These are phyloP conservation scores for Ophion slaviceki DNA, from an alignment of 2,888 invertebrate species.

Conservation along the genomic window DNA sequence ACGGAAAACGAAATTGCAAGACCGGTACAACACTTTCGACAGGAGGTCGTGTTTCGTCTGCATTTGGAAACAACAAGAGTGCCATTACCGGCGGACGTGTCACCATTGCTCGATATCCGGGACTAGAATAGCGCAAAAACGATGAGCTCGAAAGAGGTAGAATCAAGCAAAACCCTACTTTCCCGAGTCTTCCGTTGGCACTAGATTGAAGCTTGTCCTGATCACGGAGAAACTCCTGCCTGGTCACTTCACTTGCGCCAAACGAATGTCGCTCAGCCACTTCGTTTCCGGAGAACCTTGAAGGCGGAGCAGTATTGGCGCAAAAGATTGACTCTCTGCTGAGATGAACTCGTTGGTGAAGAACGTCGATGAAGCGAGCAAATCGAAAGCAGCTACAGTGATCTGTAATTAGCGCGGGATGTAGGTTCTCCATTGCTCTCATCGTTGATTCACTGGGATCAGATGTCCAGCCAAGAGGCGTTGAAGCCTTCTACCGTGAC, in stretches of 20 bases:
- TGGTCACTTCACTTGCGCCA: slow-evolving; percentile 27
- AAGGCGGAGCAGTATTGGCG: neutral
- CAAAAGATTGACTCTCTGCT: neutral
- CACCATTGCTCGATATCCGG: neutral
- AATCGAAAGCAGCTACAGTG: neutral
- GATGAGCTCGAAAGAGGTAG: neutral
- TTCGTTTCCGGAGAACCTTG: slow-evolving; percentile 32
- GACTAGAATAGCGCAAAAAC: slow-evolving; percentile 12
- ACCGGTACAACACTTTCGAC: slow-evolving; percentile 6
- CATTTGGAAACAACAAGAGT: neutral
- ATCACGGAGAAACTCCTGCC: slow-evolving; percentile 30
- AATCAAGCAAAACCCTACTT: neutral
- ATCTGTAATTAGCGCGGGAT: neutral
- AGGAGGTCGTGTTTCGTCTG: slow-evolving; percentile 30
- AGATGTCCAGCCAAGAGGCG: neutral
- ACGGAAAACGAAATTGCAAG: slow-evolving; percentile 26
- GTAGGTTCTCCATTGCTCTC: neutral
- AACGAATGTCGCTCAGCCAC: neutral
- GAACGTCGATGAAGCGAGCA: neutral
- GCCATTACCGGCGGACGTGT: neutral
- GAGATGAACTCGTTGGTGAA: neutral
- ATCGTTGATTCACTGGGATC: neutral
- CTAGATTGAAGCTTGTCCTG: neutral
- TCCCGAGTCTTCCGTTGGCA: neutral
- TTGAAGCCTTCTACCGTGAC: neutral